A percentile compares a stretch with the other conserved stretches of the same genome.
phyloP scores from a whole-genome alignment of 2,797 vertebrate species.

The Carduelis carduelis region DNA sequence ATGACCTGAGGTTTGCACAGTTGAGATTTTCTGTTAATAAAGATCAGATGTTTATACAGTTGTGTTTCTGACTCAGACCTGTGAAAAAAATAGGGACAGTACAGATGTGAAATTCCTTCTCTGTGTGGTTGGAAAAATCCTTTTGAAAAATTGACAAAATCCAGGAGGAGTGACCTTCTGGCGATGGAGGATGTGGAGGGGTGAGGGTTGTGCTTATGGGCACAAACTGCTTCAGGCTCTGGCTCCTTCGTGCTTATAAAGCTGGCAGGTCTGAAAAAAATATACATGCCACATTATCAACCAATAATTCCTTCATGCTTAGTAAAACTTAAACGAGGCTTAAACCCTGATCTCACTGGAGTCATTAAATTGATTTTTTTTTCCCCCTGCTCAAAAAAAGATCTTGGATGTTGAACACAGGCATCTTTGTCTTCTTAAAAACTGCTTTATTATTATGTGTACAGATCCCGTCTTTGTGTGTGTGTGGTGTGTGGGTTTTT shows the following conservation, averaged over 20 bases:
- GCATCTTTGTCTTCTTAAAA: slow-evolving; percentile 68
- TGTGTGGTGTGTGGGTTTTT: slow-evolving; percentile 57
- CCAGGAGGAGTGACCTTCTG: slow-evolving; percentile 16
- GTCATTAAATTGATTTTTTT: slow-evolving; percentile 61
- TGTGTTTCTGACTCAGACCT: slow-evolving; percentile 60
- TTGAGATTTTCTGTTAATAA: slow-evolving; percentile 55
- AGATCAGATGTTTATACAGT: slow-evolving; percentile 63
- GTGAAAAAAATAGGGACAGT: slow-evolving; percentile 44
- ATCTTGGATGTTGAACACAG: slow-evolving; percentile 65
- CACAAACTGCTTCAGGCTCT: slow-evolving; percentile 24
- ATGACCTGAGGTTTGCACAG: slow-evolving; percentile 28
- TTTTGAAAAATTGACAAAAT: slow-evolving; percentile 22
- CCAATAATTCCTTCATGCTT: slow-evolving; percentile 67
- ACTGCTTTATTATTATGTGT: slow-evolving; percentile 65
- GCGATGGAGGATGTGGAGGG: not conserved
- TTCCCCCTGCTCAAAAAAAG: slow-evolving; percentile 33
- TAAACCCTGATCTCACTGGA: slow-evolving; percentile 65
- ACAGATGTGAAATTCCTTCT: slow-evolving; percentile 41
- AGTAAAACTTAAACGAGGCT: slow-evolving; percentile 67
- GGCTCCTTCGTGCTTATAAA: not conserved
- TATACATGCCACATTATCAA: slow-evolving; percentile 41
- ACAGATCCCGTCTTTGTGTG: slow-evolving; percentile 65
- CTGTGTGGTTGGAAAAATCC: slow-evolving; percentile 38
- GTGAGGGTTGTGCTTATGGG: not conserved
- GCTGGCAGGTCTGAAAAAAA: not conserved